Evolutionary conservation across 2,113 vertebrate genomes (phyloP), one percentile per base, ranked within the genome.

Genomic region (Dipodomys stephensi): DNA sequence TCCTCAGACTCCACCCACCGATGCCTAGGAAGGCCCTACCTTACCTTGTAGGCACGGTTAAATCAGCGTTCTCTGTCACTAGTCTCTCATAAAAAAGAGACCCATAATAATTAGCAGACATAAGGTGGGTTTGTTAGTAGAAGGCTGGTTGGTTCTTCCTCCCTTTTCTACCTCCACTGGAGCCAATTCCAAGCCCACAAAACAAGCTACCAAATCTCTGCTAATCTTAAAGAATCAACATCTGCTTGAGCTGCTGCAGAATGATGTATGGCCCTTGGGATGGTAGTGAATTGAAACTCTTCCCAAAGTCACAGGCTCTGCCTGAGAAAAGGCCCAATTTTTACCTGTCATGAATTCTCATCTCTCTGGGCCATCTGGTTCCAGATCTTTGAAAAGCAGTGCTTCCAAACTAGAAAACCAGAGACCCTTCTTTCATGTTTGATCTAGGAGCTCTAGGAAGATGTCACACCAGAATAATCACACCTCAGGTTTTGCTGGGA

Each of bases 21-120:
- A 68, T 39, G 2, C 32, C 39, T 16, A 13, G 28, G 46, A 83
- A 32, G 73, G 23, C 46, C 35, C 32, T 35, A 4, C 83, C 77
- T 88, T 82, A 87, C 79, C 83, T 93, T 25, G 12, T 32, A 85
- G n/a, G 49, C 15, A 9, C 28, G 8, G 6, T 80, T 81, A 79
- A 39, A 67, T 82, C 28, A 32, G 65, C 32, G 74, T 16, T 25
- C 19, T 92, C 44, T 73, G 60, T 76, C 46, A 44, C 1, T 6
- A 88, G 25, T 35, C n/a, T 90, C 91, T 91, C 44, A 91, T 76
- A 28, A 69, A 80, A 95, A 93, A 89, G 4, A 30, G 18, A 18
- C 64, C 64, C 92, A 88, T 90, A 96, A 72, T 35, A 92, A 83
- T 95, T 90, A 92, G 67, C 69, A 39, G 57, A 79, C 60, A 87